Base-by-base conservation (phyloP, 2,797 vertebrate species). In the Sebastes steindachneri region DNA sequence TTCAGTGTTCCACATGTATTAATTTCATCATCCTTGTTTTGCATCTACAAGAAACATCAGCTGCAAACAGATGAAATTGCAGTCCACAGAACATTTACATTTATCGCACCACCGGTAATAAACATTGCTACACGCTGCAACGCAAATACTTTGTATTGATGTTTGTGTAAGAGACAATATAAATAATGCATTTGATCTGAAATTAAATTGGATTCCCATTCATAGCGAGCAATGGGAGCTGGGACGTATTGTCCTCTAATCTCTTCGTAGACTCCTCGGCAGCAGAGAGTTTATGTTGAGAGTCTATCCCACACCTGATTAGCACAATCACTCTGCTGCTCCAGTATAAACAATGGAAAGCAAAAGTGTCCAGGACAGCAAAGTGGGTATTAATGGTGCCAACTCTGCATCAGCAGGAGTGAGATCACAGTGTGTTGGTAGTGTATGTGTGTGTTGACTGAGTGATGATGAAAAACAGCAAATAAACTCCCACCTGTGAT, bases 141-240 rank as follows among this genome's bases (percentile, higher is more conserved):
- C 25, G 8, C 72, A 66, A 79, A 79, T 64, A 68, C 75, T 77
- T 71, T 55, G 69, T 86, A 93, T 88, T 89, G 87, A 89, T 89
- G 70, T 82, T 86, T 92, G 85, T 83, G 73, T 91, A 88, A 90
- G 35, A 85, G 81, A 85, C 86, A 82, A 69, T 90, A 93, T 90
- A 91, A 90, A 93, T 94, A 87, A 91, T 92, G 77, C 51, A 89
- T 86, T 91, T 86, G 75, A 85, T 86, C 83, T 73, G 5, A 92
- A 87, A 87, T 88, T 21, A 90, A 93, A 95, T 87, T 92, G 84
- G 80, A 88, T 92, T 88, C 59, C 72, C 79, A 82, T 79, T 89
- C 60, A 73, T 35, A 62, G 79, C n/a, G 10, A 85, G 55, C 63
- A 68, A 53, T 62, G 60, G n/a, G 74, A 78, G 68, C 74, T 57